phyloP scores from a whole-genome alignment of 2,113 vertebrate genomes.

The Menidia beryllina region DNA sequence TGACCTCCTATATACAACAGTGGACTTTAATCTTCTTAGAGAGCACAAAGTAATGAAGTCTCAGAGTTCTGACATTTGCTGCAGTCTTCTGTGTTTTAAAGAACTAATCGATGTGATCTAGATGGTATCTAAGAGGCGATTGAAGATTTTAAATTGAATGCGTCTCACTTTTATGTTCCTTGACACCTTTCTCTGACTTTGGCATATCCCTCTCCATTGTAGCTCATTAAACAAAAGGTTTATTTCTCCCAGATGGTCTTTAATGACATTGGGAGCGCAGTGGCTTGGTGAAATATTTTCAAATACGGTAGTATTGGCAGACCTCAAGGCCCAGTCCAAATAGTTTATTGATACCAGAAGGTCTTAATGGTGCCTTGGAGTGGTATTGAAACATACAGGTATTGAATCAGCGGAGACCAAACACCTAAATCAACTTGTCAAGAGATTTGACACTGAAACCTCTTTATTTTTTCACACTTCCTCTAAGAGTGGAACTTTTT shows the following conservation, averaged over 20 bases:
- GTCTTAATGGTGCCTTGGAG: no score
- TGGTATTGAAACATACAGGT: neutral
- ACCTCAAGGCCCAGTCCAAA: neutral
- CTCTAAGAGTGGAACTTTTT: no score
- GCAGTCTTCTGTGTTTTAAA: constrained; percentile 5
- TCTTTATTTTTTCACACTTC: no score
- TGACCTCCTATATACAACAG: constrained; percentile 5
- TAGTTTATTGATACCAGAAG: neutral
- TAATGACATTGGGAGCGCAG: neutral
- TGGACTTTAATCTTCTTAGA: constrained; percentile 3
- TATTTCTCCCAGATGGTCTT: constrained; percentile 8
- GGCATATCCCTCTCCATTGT: constrained; percentile 5
- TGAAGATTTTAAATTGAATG: constrained; percentile 13
- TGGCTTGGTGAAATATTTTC: neutral
- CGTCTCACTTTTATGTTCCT: constrained; percentile 13
- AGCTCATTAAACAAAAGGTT: constrained; percentile 10
- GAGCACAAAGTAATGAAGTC: constrained; percentile 4
- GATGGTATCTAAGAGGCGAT: neutral
- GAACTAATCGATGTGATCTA: constrained; percentile 10
- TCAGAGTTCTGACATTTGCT: constrained; percentile 8
- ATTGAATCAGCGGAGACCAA: neutral
- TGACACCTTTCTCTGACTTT: constrained; percentile 15
- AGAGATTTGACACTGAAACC: neutral
- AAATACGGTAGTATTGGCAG: neutral
- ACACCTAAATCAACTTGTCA: neutral